Evolutionary conservation across 2,797 vertebrate species (phyloP), one percentile per base, ranked within the genome.

Genomic region (Pteropus rufus): DNA sequence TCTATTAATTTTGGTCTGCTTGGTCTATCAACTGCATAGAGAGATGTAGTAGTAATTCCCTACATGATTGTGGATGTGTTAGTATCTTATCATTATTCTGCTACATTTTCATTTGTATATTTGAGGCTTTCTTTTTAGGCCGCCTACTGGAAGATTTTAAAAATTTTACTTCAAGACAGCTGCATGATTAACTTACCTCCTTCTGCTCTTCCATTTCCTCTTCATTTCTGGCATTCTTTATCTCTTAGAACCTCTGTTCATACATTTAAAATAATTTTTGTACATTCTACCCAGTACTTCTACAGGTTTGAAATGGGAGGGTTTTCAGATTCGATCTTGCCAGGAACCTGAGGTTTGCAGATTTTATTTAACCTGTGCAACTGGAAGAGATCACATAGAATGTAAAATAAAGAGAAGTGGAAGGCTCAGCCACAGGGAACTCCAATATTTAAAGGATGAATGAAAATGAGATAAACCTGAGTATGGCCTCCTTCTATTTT

Each of bases 251-350:
- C 26, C 31, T 73, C 2, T 14, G 31, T 60, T 91, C 23, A 34
- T 82, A 86, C 6, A 58, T 80, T 65, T 64, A 70, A 90, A 96
- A 87, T 88, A 21, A 69, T 81, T 82, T 95, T 76, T 84, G 16
- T 24, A 60, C 19, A 49, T 76, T 88, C 29, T 83, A 12, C n/a
- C 44, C 4, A 62, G 29, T 69, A 69, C 89, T 92, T 95, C n/a
- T 75, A 64, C 52, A 93, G 2, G 36, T 92, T 92, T 81, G 49
- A 62, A 90, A 91, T 81, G 65, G 49, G 21, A 92, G 26, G 2
- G 1, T 62, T 92, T 94, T 95, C n/a, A 73, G 29, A 60, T 54
- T 88, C 15, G 52, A 14, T 80, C 56, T 85, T 92, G 3, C 23
- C 46, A 77, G 76, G n/a, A 7, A 56, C 24, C 75, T 76, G 3